phyloP scores from a whole-genome alignment of 2,113 vertebrate genomes.

The Hemichromis elongatus region DNA sequence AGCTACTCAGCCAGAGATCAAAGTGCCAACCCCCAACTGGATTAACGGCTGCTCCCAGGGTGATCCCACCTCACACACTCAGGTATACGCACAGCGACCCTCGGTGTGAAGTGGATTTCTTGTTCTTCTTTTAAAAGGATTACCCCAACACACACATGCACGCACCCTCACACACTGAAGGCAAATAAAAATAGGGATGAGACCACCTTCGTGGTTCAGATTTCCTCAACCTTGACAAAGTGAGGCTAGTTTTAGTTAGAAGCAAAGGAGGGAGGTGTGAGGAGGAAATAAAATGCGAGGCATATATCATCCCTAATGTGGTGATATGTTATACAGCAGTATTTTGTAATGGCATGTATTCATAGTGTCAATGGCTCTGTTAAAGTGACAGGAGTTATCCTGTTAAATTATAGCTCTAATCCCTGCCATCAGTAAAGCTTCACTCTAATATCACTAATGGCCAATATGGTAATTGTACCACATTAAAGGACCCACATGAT shows the following conservation, averaged over 20 bases:
- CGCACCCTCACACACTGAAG: neutral
- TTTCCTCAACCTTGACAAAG: slow-evolving; percentile 41
- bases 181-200: neutral
- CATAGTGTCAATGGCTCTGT: slow-evolving; percentile 56
- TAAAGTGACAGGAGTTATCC: slow-evolving; percentile 65
- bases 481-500: slow-evolving; percentile 63
- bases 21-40: slow-evolving; percentile 28
- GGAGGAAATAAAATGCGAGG: slow-evolving; percentile 16
- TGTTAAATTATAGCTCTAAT: slow-evolving; percentile 59
- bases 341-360: slow-evolving; percentile 62
- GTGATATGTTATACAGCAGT: slow-evolving; percentile 37
- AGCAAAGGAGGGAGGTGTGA: neutral
- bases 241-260: neutral
- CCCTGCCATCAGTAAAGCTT: slow-evolving; percentile 66
- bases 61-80: slow-evolving; percentile 37
- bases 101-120: slow-evolving; percentile 34
- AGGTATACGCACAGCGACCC: neutral
- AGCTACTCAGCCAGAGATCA: slow-evolving; percentile 41
- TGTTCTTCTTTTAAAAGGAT: slow-evolving; percentile 47
- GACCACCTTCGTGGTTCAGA: neutral
- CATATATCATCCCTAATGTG: slow-evolving; percentile 42
- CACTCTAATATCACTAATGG: slow-evolving; percentile 73
- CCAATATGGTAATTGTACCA: slow-evolving; percentile 65
- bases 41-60: slow-evolving; percentile 45
- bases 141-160: neutral